phyloP scores from a whole-genome alignment of 2,113 vertebrate species.

The Cariama cristata region DNA sequence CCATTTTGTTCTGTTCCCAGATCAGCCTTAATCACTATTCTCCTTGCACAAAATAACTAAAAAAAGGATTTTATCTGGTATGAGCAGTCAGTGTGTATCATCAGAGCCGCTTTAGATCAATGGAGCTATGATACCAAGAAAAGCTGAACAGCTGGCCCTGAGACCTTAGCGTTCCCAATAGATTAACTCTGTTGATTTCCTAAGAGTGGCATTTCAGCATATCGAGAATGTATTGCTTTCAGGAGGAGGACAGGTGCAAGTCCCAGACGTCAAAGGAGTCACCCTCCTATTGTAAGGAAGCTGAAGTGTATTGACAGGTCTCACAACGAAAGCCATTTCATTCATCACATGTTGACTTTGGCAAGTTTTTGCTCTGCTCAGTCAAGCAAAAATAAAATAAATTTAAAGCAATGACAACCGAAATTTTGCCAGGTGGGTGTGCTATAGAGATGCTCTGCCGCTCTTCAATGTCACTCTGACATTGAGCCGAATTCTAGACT shows the following conservation, averaged over 20 bases:
- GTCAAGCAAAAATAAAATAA: neutral
- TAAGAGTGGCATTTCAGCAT: constrained; percentile 4
- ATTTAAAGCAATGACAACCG: neutral
- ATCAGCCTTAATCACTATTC: neutral
- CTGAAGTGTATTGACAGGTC: constrained; percentile 18
- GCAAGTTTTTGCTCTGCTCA: constrained; percentile 22
- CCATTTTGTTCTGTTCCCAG: constrained; percentile 9
- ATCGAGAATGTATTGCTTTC: neutral
- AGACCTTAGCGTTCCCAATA: constrained; percentile 5
- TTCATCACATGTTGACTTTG: constrained; percentile 26
- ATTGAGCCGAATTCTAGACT: constrained; percentile 4
- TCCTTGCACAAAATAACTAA: neutral
- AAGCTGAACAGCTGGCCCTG: constrained; percentile 13
- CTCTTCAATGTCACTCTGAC: constrained; percentile 54
- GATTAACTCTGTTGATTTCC: constrained; percentile 1
- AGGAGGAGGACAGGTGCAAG: constrained; percentile 2
- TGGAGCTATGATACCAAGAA: neutral
- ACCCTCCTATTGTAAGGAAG: neutral
- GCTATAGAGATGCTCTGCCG: neutral
- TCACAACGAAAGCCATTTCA: constrained; percentile 1
- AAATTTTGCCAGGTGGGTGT: constrained; percentile 9
- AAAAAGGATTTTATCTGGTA: neutral
- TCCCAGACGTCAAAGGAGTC: neutral
- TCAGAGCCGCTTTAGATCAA: neutral
- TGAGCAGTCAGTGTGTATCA: neutral